Percentiles rank a stretch among this genome's conserved stretches.
phyloP scores from a whole-genome alignment of 2,113 vertebrate genomes.

The Hypocryptadius cinnamomeus region DNA sequence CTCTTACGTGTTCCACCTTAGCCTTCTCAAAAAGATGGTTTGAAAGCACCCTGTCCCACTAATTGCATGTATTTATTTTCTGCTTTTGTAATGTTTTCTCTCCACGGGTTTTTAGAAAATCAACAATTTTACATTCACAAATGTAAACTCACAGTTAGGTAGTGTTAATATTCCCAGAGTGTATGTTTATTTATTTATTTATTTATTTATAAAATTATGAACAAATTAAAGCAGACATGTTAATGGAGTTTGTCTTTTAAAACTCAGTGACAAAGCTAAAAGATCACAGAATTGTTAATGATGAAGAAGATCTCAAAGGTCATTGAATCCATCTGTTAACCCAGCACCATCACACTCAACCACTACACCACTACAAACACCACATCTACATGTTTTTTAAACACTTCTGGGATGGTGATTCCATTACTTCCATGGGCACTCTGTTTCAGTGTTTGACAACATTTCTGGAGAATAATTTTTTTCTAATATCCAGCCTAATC shows the following conservation, averaged over 20 bases:
- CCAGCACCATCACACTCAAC: fast-evolving
- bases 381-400: not conserved
- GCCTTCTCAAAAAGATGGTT: not conserved
- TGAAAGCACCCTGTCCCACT: not conserved
- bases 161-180: not conserved
- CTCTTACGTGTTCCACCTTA: not conserved
- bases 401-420: not conserved
- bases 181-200: too few species aligned
- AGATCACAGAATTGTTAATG: not conserved
- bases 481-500: not conserved
- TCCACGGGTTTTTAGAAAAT: not conserved
- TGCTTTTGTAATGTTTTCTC: not conserved
- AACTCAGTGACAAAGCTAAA: not conserved
- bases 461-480: not conserved
- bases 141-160: not conserved
- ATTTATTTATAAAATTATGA: not conserved
- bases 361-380: not conserved
- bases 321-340: not conserved
- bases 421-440: not conserved
- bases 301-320: not conserved
- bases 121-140: not conserved
- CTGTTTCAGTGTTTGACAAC: not conserved
- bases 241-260: not conserved
- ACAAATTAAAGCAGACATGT: not conserved
- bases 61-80: not conserved